Percentiles rank a stretch among this genome's conserved stretches.
phyloP scores from a whole-genome alignment of 2,888 invertebrate species.

The Lasiommata megera region DNA sequence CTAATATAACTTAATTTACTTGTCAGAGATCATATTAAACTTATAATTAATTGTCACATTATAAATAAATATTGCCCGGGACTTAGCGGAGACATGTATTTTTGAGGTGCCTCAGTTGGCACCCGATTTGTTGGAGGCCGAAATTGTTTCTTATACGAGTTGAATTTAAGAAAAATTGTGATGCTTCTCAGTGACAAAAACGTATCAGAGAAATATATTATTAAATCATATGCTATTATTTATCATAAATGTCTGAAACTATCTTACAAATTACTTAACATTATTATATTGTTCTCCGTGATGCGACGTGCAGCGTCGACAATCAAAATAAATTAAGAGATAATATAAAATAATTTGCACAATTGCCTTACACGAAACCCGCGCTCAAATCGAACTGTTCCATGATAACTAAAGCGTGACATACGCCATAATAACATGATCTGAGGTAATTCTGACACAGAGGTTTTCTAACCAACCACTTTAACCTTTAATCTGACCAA shows the following conservation, averaged over 20 bases:
- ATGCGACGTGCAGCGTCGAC: slow-evolving; percentile 46
- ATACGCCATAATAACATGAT: slow-evolving; percentile 27
- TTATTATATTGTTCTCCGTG: slow-evolving; percentile 60
- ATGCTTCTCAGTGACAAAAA: slow-evolving; percentile 50
- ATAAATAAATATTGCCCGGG: slow-evolving; percentile 53
- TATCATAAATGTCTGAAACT: slow-evolving; percentile 68
- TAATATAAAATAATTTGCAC: slow-evolving; percentile 68
- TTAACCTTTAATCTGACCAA: background rate
- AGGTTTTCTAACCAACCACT: background rate
- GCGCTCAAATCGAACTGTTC: slow-evolving; percentile 28
- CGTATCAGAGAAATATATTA: slow-evolving; percentile 50
- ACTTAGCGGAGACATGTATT: slow-evolving; percentile 13
- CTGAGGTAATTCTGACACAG: slow-evolving; percentile 23
- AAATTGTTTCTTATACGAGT: slow-evolving; percentile 32
- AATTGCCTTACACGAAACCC: slow-evolving; percentile 41
- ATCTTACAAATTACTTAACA: slow-evolving; percentile 78
- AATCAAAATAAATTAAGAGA: slow-evolving; percentile 71
- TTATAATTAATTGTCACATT: slow-evolving; percentile 74
- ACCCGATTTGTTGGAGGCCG: background rate
- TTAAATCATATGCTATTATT: slow-evolving; percentile 59
- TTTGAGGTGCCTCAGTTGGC: background rate
- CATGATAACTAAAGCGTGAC: slow-evolving; percentile 27
- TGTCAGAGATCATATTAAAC: slow-evolving; percentile 79
- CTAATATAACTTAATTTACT: slow-evolving; percentile 68
- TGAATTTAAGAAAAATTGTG: slow-evolving; percentile 44